A percentile compares a stretch with the other conserved stretches of the same genome.
phyloP scores from a whole-genome alignment of 2,797 vertebrate genomes.

The Mustela erminea region DNA sequence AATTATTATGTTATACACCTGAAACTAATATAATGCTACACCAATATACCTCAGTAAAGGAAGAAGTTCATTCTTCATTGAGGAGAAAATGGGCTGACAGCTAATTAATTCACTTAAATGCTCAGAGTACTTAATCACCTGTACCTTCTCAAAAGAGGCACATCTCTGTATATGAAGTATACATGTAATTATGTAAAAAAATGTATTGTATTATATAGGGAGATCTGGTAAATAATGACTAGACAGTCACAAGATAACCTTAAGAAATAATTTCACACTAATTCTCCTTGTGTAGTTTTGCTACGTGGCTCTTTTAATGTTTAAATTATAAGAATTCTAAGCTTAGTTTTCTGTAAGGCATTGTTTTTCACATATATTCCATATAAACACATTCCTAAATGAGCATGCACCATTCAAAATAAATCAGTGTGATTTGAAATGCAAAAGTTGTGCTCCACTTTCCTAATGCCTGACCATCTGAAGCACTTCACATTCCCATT shows the following conservation, averaged over 20 bases:
- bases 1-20: neutral
- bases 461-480: neutral
- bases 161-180: neutral
- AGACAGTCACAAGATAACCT: neutral
- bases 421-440: constrained; percentile 29
- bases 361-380: neutral
- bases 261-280: neutral
- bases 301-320: neutral
- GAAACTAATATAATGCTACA: neutral
- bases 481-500: neutral
- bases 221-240: neutral
- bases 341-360: neutral
- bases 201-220: neutral
- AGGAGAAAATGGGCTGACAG: neutral
- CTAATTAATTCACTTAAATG: neutral
- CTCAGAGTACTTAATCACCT: neutral
- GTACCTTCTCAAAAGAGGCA: neutral
- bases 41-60: neutral
- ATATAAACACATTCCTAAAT: neutral
- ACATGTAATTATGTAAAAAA: neutral
- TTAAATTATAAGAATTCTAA: neutral
- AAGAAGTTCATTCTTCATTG: neutral
- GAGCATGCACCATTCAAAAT: neutral
- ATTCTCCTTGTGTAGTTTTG: neutral
- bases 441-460: neutral